These are phyloP conservation scores for Poeciliopsis prolifica DNA, from an alignment of 2,113 vertebrate species.

Conservation along the genomic window DNA sequence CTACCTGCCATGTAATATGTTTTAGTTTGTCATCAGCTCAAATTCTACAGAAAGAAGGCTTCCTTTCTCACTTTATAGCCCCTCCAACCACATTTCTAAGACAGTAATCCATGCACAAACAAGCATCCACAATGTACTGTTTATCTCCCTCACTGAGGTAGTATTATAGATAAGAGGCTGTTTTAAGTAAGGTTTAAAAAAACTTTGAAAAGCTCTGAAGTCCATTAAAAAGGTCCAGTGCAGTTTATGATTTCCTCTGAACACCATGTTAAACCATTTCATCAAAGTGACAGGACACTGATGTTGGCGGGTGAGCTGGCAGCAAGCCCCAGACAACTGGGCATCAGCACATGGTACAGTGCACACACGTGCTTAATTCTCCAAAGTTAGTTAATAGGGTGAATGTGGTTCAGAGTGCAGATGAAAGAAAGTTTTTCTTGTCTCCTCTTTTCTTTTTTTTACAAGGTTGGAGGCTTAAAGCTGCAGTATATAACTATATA, in stretches of 20 bases:
- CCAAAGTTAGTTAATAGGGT: slow-evolving; percentile 22
- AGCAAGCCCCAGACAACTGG: slow-evolving; percentile 9
- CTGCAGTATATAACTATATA: too few relatives aligned
- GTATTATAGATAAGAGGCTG: slow-evolving; percentile 27
- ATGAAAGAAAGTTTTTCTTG: slow-evolving; percentile 25
- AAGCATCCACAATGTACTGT: slow-evolving; percentile 27
- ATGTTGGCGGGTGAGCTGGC: slow-evolving; percentile 22
- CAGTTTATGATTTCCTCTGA: slow-evolving; percentile 21
- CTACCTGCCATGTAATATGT: slow-evolving; percentile 56
- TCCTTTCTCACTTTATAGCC: slow-evolving; percentile 15
- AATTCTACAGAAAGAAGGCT: slow-evolving; percentile 26
- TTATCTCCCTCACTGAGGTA: neutral
- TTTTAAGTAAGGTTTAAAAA: slow-evolving; percentile 18
- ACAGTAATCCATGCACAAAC: slow-evolving; percentile 61
- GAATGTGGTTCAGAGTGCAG: slow-evolving; percentile 14
- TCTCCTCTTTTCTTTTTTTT: slow-evolving; percentile 22
- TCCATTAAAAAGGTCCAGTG: neutral
- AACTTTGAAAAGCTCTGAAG: slow-evolving; percentile 2
- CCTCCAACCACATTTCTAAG: slow-evolving; percentile 36
- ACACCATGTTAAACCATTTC: slow-evolving; percentile 19
- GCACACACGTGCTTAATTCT: slow-evolving; percentile 28
- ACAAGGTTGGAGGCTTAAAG: slow-evolving; percentile 26
- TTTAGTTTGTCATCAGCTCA: slow-evolving; percentile 52
- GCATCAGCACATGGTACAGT: slow-evolving; percentile 20
- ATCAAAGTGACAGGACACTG: neutral